phyloP scores from a whole-genome alignment of 2,113 vertebrate species.

The Dascyllus trimaculatus region DNA sequence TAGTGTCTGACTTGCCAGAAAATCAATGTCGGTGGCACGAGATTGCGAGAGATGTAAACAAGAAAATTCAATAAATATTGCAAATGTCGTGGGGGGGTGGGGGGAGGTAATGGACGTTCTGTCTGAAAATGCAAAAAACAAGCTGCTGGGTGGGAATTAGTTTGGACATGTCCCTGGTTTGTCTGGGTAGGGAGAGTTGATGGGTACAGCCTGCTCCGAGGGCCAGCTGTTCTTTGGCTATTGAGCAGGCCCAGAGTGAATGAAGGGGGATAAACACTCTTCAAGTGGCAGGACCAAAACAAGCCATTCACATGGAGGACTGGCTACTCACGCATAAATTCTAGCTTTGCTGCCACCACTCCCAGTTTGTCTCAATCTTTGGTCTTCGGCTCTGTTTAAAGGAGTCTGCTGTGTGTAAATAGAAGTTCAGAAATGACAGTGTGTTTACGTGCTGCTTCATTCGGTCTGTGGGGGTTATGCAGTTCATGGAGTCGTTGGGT shows the following conservation, averaged over 20 bases:
- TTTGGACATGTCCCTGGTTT: conserved; percentile 77
- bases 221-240: conserved; percentile 81
- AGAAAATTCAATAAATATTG: conserved; percentile 9
- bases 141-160: conserved; percentile 66
- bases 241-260: conserved; percentile 73
- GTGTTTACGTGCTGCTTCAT: conserved; percentile 28
- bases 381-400: conserved; percentile 42
- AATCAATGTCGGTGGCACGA: background rate
- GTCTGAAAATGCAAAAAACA: conserved; percentile 32
- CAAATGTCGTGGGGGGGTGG: conserved; percentile 1
- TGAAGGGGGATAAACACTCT: conserved; percentile 80
- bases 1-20: conserved; percentile 13
- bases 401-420: conserved; percentile 21
- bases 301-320: conserved; percentile 79
- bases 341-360: conserved; percentile 54
- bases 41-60: conserved; percentile 15
- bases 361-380: conserved; percentile 54
- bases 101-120: conserved; percentile 21
- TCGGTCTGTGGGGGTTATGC: conserved; percentile 25
- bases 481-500: conserved; percentile 50
- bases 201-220: conserved; percentile 76
- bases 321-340: conserved; percentile 76
- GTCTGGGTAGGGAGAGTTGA: conserved; percentile 71
- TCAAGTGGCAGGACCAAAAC: conserved; percentile 83
- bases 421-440: conserved; percentile 27